Evolutionary conservation across 2,888 invertebrate species (phyloP).

Genomic region (Heteropelma amictum): DNA sequence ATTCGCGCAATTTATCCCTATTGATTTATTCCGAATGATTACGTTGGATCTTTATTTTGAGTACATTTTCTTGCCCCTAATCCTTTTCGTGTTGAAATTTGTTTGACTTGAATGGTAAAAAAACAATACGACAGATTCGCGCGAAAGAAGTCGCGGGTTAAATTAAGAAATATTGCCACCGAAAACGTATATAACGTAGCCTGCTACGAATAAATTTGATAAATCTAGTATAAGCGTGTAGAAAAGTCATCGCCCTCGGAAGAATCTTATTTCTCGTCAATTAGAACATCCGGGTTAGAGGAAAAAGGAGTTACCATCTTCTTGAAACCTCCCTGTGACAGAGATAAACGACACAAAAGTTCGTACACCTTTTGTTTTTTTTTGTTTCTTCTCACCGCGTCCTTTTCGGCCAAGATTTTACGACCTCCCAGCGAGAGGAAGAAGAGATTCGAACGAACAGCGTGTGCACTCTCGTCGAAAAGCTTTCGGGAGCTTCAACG

Average conservation of each 20-base stretch:
- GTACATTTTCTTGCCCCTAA: no score
- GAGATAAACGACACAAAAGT: conserved; percentile 19
- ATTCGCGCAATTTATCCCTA: no score
- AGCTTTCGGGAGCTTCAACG: background rate
- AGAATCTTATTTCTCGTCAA: conserved; percentile 41
- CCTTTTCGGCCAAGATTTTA: conserved; percentile 36
- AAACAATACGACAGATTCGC: no score
- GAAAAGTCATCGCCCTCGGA: conserved; percentile 56
- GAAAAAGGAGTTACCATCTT: background rate
- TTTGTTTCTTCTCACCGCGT: background rate
- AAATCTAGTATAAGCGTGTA: no score
- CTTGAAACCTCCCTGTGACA: conserved; percentile 16
- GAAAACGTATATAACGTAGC: no score
- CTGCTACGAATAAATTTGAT: no score
- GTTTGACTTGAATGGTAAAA: no score
- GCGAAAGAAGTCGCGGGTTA: no score
- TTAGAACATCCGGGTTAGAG: conserved; percentile 53
- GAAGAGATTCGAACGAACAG: conserved; percentile 7
- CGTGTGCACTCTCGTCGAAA: conserved; percentile 24
- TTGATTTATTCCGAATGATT: no score
- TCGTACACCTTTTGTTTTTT: conserved; percentile 7
- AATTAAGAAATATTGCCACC: no score
- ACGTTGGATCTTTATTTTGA: no score
- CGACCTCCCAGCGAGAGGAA: conserved; percentile 44
- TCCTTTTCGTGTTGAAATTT: no score